Evolutionary conservation across 2,797 vertebrate genomes (phyloP).

Genomic region (Tangara arthus): DNA sequence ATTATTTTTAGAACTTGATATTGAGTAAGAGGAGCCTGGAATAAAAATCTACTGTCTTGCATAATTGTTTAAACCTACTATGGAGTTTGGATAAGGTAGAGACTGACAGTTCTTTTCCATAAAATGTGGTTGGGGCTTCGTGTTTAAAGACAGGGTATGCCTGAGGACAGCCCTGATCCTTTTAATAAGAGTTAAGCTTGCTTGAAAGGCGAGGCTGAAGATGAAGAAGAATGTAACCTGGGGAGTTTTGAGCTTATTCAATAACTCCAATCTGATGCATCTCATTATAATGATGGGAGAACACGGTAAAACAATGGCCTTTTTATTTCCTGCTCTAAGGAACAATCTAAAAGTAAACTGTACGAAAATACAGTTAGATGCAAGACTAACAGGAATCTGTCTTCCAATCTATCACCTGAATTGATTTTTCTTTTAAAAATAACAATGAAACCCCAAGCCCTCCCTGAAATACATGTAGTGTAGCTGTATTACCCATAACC

Average conservation of each 20-base stretch:
- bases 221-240: conserved; percentile 15
- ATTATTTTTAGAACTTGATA: conserved; percentile 28
- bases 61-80: conserved; percentile 31
- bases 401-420: neutral
- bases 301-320: neutral
- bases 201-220: neutral
- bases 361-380: neutral
- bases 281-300: neutral
- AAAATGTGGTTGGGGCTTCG: neutral
- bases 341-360: neutral
- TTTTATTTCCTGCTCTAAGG: neutral
- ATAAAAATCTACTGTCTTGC: neutral
- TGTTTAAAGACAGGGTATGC: conserved; percentile 4
- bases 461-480: neutral
- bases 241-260: neutral
- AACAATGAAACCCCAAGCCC: neutral
- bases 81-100: neutral
- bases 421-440: neutral
- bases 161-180: neutral
- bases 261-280: neutral
- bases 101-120: neutral
- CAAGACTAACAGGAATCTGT: neutral
- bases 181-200: neutral
- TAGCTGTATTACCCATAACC: neutral
- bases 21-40: conserved; percentile 3